Evolutionary conservation across 2,888 invertebrate genomes (phyloP).

Genomic region (Synanthedon tipuliformis): DNA sequence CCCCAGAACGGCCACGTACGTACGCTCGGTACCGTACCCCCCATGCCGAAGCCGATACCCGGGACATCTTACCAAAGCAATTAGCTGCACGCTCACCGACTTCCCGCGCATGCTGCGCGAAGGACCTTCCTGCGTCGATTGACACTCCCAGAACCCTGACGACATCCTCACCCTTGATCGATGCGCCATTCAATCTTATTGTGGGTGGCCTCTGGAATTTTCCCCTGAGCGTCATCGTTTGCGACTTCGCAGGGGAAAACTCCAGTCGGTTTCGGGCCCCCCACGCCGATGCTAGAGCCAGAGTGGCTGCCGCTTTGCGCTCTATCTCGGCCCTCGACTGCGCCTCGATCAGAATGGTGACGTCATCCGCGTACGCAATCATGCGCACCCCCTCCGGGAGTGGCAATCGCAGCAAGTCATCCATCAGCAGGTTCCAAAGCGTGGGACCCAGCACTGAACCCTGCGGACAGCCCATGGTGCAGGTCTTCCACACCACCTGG

Average conservation of each 20-base stretch:
- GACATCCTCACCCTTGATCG: not conserved
- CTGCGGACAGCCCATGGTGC: too few species aligned
- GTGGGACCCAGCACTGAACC: not conserved
- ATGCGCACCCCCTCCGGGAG: not conserved
- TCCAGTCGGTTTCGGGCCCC: constrained; percentile 9
- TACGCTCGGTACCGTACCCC: too few species aligned
- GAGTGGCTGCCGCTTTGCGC: not conserved
- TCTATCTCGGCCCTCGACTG: constrained; percentile 8
- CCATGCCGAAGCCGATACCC: too few species aligned
- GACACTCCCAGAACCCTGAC: not conserved
- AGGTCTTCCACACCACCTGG: not conserved
- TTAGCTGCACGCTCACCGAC: not conserved
- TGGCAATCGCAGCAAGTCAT: constrained; percentile 11
- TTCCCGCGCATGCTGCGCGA: not conserved
- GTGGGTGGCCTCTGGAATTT: not conserved
- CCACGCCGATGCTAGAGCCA: constrained; percentile 7
- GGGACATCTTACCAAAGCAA: too few species aligned
- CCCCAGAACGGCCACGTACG: too few species aligned
- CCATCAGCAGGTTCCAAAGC: constrained; percentile 16
- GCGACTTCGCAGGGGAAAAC: constrained; percentile 13
- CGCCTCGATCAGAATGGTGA: constrained; percentile 12
- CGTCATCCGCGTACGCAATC: constrained; percentile 17
- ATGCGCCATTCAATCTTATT: not conserved
- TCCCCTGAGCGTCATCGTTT: constrained; percentile 9
- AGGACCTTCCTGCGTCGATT: not conserved